These are phyloP conservation scores for Prunella himalayana DNA, from an alignment of 2,113 vertebrate species.

Conservation along the genomic window DNA sequence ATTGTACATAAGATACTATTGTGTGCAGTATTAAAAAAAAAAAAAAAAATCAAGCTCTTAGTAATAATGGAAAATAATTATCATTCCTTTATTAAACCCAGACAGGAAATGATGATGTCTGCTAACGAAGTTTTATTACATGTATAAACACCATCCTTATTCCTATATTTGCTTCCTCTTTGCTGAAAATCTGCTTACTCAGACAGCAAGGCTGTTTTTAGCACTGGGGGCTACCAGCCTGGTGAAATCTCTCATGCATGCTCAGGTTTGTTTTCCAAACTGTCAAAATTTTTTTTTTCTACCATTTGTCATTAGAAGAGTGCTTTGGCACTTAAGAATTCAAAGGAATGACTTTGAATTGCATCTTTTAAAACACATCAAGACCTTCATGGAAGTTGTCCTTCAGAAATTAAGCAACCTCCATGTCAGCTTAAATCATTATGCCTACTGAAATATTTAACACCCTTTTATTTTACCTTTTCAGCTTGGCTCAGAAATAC, in stretches of 20 bases:
- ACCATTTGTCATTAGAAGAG: neutral
- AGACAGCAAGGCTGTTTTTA: neutral
- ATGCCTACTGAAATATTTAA: neutral
- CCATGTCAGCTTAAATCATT: neutral
- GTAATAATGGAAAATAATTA: neutral
- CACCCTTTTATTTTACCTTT: neutral
- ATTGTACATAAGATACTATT: neutral
- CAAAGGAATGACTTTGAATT: neutral
- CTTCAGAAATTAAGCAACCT: neutral
- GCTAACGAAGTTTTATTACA: neutral
- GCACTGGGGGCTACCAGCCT: neutral
- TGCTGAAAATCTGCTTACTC: neutral
- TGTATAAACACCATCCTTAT: neutral
- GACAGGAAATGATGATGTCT: neutral
- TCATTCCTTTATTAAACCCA: neutral
- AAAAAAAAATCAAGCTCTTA: neutral
- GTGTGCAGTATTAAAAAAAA: neutral
- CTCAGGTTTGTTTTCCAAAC: neutral
- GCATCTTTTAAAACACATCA: neutral
- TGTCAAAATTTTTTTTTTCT: neutral
- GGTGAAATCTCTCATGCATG: neutral
- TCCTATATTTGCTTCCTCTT: neutral
- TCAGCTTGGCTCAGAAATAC: neutral
- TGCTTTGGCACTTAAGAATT: neutral
- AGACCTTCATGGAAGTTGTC: neutral